Percentiles rank a stretch among this genome's conserved stretches.
phyloP scores from a whole-genome alignment of 2,888 invertebrate genomes.

The Drosophila planitibia region DNA sequence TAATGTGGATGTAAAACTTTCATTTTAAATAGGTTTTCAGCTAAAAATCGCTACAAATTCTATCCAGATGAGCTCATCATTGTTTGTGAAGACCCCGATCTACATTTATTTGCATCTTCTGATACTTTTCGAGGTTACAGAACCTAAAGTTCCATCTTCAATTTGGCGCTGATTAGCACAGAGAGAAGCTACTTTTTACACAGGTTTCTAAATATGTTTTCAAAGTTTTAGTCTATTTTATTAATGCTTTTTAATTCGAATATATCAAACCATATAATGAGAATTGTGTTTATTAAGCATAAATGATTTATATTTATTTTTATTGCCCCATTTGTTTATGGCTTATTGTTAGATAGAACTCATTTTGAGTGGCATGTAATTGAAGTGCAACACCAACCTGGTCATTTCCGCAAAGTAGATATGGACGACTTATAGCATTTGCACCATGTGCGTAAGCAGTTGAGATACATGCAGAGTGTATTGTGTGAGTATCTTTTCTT shows the following conservation, averaged over 20 bases:
- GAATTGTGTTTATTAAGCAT: background rate
- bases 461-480: conserved; percentile 29
- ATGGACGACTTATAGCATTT: conserved; percentile 47
- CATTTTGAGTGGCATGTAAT: background rate
- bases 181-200: background rate
- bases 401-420: conserved; percentile 68
- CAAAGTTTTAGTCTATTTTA: background rate
- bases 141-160: background rate
- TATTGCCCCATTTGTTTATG: background rate
- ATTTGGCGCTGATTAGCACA: background rate
- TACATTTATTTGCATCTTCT: background rate
- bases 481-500: conserved; percentile 23
- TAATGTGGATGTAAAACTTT: background rate
- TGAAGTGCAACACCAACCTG: conserved; percentile 57
- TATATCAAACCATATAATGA: background rate
- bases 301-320: background rate
- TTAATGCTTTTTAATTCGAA: background rate
- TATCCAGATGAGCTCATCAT: background rate
- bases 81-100: background rate
- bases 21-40: background rate
- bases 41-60: background rate
- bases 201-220: background rate
- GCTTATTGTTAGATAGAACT: background rate
- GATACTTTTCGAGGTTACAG: background rate
- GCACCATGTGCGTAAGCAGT: conserved; percentile 20